Base-by-base conservation (phyloP, 2,797 vertebrate genomes). In the Enteromius treurensis region DNA sequence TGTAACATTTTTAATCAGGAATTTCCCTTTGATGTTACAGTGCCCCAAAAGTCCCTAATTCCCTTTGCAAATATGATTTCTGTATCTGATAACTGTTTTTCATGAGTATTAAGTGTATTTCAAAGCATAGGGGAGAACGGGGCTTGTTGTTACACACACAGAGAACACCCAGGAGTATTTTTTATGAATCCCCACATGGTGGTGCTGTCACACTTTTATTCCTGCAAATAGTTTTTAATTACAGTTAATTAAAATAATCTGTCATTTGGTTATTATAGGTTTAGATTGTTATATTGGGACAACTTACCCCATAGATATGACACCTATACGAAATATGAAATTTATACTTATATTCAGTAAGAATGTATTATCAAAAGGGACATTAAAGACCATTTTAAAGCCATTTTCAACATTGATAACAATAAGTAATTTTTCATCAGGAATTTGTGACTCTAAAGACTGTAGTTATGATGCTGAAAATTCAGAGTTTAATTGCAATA, bases 1-100 rank as follows among this genome's bases (percentile, higher is more conserved):
- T 65, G 42, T 11, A 47, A 73, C 51, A 34, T 58, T 82, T 78
- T 86, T 79, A 79, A 82, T 86, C 77, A 80, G 21, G 3, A 69
- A 42, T 70, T 42, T 68, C 45, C 42, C 23, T 79, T 60, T 51
- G 23, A 53, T n/a, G 60, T 21, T 45, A 34, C 40, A 4, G 17
- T 49, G 42, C 15, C 42, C 17, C 64, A 11, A 40, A 67, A 14
- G 5, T 13, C 34, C 37, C n/a, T 26, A 15, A 60, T 42, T 42
- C n/a, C 3, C 74, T 55, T 76, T 76, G 5, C 5, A 1, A n/a
- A 60, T 60, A 14, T 19, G 10, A 53, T 34, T 37, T 68, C 42
- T 9, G 15, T 19, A 40, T 40, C 8, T 9, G 47, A 32, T 32
- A 65, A 64, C 42, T 4, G 29, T 49, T n/a, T 29, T 45, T n/a